Base-by-base conservation (phyloP, 92 coral and sea anemone genomes). In the Parazoanthus swiftii region DNA sequence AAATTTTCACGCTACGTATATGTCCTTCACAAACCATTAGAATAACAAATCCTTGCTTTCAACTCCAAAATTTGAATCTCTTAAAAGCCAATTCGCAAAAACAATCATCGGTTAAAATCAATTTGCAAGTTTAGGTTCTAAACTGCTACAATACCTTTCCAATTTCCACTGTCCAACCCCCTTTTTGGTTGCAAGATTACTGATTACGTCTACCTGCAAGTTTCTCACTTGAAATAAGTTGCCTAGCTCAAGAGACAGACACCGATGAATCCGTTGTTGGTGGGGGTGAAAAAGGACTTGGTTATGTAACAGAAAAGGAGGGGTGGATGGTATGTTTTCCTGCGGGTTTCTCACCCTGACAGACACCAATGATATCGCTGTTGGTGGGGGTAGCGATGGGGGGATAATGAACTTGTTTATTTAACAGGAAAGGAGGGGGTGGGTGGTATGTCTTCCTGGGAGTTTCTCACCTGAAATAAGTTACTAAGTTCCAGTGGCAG, bases 211-310 rank as follows among this genome's bases (percentile, higher is more conserved):
- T 63, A 0, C 11, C 29, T 6, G 42, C 54, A 6, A 66, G 46
- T 75, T 10, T 36, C 91, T 74, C 35, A 97, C 99, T 95, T 93
- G 94, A 77, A 97, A 97, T 51, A 97, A 91, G 23, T 85, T 85
- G 82, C 94, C 91, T 21, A 97, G 95, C 77, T 97, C 96, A 33
- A 91, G 83, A 97, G 91, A 90, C 95, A 91, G 10, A 97, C 90
- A 13, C 99, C 98, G 25, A 97, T 86, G 79, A 95, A 97, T 88
- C 95, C 99, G 65, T 93, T 93, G 80, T 92, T 92, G 9, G 95
- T 92, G 18, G 91, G 39, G 6, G 58, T 82, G 39, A 25, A 15
- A 8, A 4, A 26, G 76, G n/a, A 44, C 37, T 2, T 9, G 5
- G 74, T 23, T 71, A 36, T 56, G 65, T 15, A 58, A 15, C 66